Conservation (phyloP, 1,140 invertebrate genomes). For the Pseudomyrmex concolor region DNA sequence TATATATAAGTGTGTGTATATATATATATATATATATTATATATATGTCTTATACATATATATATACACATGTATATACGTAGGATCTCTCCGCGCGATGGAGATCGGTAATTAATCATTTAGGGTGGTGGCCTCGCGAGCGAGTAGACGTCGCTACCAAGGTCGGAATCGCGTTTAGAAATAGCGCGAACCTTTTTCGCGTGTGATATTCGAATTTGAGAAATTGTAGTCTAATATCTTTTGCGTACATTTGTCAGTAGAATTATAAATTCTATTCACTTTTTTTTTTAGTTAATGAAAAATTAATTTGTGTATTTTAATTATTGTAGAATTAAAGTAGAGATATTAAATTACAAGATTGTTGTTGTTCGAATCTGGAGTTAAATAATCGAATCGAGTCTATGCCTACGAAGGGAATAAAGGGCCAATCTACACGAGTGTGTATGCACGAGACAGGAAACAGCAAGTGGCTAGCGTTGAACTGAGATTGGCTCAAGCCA, state of each 20-base stretch:
- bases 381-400: slow-evolving; percentile 30
- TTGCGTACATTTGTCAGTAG: not conserved
- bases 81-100: slow-evolving; percentile 74
- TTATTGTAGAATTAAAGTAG: not conserved
- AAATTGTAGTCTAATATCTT: not conserved
- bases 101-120: slow-evolving; percentile 84
- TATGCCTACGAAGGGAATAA: slow-evolving; percentile 73
- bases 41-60: no score
- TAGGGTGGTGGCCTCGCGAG: slow-evolving; percentile 68
- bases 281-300: not conserved
- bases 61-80: slow-evolving; percentile 14
- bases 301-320: not conserved
- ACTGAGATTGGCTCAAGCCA: slow-evolving; percentile 72
- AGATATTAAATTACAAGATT: no score
- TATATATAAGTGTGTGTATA: no score
- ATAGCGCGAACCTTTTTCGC: slow-evolving; percentile 35
- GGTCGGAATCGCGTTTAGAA: slow-evolving; percentile 54
- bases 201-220: slow-evolving; percentile 21
- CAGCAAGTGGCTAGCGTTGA: slow-evolving; percentile 80
- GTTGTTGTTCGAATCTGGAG: slow-evolving; percentile 21
- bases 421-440: slow-evolving; percentile 76
- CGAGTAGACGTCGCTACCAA: slow-evolving; percentile 55
- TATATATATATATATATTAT: no score
- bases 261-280: not conserved
- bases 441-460: slow-evolving; percentile 80